Conservation (phyloP, 1,140 invertebrate species). For the Tyrophagus putrescentiae region DNA sequence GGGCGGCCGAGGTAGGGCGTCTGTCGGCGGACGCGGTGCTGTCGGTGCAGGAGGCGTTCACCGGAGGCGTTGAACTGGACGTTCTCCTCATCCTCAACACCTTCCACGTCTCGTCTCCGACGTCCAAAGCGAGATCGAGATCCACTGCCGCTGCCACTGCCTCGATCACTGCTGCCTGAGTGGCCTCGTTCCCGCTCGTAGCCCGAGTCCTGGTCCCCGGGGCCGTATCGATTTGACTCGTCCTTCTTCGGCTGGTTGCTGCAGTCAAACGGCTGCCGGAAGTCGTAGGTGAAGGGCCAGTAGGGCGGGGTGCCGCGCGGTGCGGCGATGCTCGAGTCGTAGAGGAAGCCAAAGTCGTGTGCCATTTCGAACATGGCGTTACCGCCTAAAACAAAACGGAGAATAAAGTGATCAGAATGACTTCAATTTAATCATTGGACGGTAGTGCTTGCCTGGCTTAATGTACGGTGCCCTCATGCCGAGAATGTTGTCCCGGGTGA, state of each 20-base stretch:
- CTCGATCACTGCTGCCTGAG: too few relatives aligned
- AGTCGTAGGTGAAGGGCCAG: slow-evolving; percentile 86
- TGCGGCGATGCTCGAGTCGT: slow-evolving; percentile 74
- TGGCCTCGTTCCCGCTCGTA: slow-evolving; percentile 3
- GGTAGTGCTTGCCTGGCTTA: slow-evolving; percentile 23
- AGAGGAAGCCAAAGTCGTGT: slow-evolving; percentile 69
- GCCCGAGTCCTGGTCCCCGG: slow-evolving; percentile 9
- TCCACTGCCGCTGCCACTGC: background rate
- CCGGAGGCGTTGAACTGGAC: background rate
- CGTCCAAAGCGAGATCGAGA: background rate
- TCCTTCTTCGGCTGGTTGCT: slow-evolving; percentile 16
- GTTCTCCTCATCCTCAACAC: too few relatives aligned
- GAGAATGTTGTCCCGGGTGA: slow-evolving; percentile 22
- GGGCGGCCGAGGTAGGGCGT: slow-evolving; percentile 22
- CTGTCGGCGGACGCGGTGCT: slow-evolving; percentile 5
- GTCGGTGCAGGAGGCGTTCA: background rate
- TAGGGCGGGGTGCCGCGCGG: slow-evolving; percentile 65
- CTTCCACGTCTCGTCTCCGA: background rate
- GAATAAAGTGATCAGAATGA: too few relatives aligned
- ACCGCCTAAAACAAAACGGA: slow-evolving; percentile 22
- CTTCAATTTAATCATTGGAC: background rate
- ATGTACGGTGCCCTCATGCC: slow-evolving; percentile 34
- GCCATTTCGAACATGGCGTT: slow-evolving; percentile 28
- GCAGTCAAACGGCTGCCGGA: slow-evolving; percentile 30
- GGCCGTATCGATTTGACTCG: background rate